Percentiles rank a stretch among this genome's conserved stretches.
phyloP scores from a whole-genome alignment of 1,140 invertebrate genomes.

The Palaemon carinicauda region DNA sequence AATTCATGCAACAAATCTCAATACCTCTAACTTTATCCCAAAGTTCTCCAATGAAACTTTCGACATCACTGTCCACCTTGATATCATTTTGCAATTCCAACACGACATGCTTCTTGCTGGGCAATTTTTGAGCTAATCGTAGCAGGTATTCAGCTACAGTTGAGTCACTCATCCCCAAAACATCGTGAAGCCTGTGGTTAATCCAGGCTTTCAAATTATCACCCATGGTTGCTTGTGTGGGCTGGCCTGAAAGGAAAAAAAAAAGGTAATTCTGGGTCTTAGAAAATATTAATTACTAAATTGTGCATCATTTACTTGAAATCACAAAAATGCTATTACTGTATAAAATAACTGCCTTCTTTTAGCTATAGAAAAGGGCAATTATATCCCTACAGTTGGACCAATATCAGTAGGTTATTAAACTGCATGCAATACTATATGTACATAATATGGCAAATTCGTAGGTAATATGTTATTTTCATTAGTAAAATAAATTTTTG shows the following conservation, averaged over 20 bases:
- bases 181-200: constrained; percentile 68
- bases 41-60: constrained; percentile 55
- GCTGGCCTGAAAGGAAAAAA: neutral
- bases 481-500: too few relatives aligned
- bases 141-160: constrained; percentile 68
- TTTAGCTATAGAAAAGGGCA: too few relatives aligned
- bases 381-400: too few relatives aligned
- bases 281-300: too few relatives aligned
- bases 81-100: constrained; percentile 67
- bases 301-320: too few relatives aligned
- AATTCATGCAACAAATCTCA: neutral
- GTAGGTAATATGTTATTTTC: too few relatives aligned
- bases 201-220: constrained; percentile 65
- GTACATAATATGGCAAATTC: too few relatives aligned
- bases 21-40: constrained; percentile 39
- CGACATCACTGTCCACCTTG: constrained; percentile 63
- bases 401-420: too few relatives aligned
- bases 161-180: constrained; percentile 70
- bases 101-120: constrained; percentile 65
- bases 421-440: too few relatives aligned
- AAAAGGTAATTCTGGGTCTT: too few relatives aligned
- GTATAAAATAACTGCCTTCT: too few relatives aligned
- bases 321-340: too few relatives aligned
- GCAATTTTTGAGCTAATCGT: constrained; percentile 66
- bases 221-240: neutral